Conservation (phyloP, 2,113 vertebrate species). For the Micronisus gabar region DNA sequence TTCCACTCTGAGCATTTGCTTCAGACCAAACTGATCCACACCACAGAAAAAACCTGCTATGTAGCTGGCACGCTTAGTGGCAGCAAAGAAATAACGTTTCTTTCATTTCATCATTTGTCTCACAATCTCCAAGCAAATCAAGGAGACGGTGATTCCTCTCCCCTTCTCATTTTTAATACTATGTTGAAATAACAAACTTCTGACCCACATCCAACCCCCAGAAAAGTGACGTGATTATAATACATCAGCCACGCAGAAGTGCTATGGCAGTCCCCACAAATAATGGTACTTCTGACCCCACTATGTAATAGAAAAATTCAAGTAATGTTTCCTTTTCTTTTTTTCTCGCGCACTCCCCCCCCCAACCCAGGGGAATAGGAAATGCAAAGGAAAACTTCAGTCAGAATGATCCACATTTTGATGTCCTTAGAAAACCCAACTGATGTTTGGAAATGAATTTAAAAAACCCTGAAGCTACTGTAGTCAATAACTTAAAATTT, state of each 20-base stretch:
- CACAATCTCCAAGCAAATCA: background rate
- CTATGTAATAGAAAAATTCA: background rate
- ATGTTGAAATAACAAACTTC: background rate
- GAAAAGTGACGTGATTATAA: background rate
- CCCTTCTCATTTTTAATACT: background rate
- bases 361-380: background rate
- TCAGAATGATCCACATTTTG: slow-evolving; percentile 34
- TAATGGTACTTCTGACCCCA: background rate
- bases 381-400: slow-evolving; percentile 12
- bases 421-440: slow-evolving; percentile 4
- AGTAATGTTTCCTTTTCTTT: background rate
- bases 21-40: background rate
- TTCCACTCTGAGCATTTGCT: background rate
- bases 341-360: too few species aligned
- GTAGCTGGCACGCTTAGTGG: background rate
- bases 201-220: background rate
- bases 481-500: slow-evolving; percentile 23
- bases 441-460: background rate
- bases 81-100: background rate
- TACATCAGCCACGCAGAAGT: background rate
- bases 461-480: background rate
- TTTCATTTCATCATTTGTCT: background rate
- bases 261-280: background rate
- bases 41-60: background rate
- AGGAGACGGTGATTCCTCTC: background rate